phyloP scores from a whole-genome alignment of 1,140 invertebrate species.

The Apocrypta bakeri region DNA sequence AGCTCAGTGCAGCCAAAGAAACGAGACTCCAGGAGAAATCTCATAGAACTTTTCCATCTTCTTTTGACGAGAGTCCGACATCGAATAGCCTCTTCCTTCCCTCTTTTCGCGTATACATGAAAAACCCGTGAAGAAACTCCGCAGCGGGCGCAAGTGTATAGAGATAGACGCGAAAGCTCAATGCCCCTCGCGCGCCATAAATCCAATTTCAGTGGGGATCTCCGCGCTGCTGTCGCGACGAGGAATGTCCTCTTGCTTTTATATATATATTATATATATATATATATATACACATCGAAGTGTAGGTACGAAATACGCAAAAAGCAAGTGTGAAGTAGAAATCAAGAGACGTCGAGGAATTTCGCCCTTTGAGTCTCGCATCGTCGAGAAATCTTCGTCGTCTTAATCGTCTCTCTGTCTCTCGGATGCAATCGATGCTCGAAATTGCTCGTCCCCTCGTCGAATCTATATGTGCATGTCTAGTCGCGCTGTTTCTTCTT shows the following conservation, averaged over 20 bases:
- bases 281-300: too few species aligned
- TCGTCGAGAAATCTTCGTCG: neutral
- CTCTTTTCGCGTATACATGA: neutral
- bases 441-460: neutral
- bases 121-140: neutral
- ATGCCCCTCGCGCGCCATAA: conserved; percentile 2
- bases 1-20: too few species aligned
- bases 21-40: neutral
- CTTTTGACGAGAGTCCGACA: neutral
- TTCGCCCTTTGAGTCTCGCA: neutral
- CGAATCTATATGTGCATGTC: neutral
- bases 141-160: neutral
- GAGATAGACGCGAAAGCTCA: neutral
- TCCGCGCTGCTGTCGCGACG: neutral
- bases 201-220: neutral
- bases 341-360: neutral
- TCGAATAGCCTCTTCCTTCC: neutral
- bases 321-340: neutral
- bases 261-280: too few species aligned
- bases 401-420: neutral
- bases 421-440: neutral
- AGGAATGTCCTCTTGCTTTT: conserved; percentile 4
- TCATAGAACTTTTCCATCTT: conserved; percentile 2
- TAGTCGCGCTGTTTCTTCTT: neutral
- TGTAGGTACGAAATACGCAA: neutral